Evolutionary conservation across 2,113 vertebrate genomes (phyloP), one percentile per base, ranked within the genome.

Genomic region (Bettongia penicillata): DNA sequence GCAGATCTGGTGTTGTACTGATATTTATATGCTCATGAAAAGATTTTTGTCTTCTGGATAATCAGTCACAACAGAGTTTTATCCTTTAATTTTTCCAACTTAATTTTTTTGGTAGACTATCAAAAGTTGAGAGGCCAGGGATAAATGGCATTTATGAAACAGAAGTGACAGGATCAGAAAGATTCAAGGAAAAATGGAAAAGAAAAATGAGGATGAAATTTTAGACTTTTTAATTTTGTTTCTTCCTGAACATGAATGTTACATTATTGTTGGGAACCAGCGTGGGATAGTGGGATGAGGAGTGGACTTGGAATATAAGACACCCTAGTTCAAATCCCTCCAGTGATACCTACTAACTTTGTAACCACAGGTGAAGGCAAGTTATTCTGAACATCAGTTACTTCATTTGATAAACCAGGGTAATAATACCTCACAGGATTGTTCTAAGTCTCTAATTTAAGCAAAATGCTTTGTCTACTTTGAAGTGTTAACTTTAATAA

Each of bases 41-140:
- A 16, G 92, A 4, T 48, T 94, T 91, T 53, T 96, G 26, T 95
- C 92, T 97, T 91, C n/a, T 94, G 93, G 95, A 84, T 24, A 94
- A 11, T 12, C 37, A 84, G 19, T 7, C n/a, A 84, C 37, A 84
- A 84, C 9, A 77, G 31, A 77, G n/a, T 77, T 77, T 22, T 77
- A 28, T 61, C 31, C 57, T 61, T 61, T 61, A 53, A 57, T 68
- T 37, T 37, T 68, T 37, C 3, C 3, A 61, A 61, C 31, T 68
- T 68, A 37, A 68, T 0, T 37, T 16, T 68, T 19, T 16, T 14
- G 28, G 31, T 68, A 68, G 11, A 37, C 37, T 37, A 68, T 68
- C 61, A 68, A 68, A 37, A 68, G 12, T 68, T 68, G 92, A 52
- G 43, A 84, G 3, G 52, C 92, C 8, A 91, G 50, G 90, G 49